A percentile compares a stretch with the other conserved stretches of the same genome.
Evolutionary conservation across 2,888 invertebrate species (phyloP).

Genomic region (Tachina grossa): DNA sequence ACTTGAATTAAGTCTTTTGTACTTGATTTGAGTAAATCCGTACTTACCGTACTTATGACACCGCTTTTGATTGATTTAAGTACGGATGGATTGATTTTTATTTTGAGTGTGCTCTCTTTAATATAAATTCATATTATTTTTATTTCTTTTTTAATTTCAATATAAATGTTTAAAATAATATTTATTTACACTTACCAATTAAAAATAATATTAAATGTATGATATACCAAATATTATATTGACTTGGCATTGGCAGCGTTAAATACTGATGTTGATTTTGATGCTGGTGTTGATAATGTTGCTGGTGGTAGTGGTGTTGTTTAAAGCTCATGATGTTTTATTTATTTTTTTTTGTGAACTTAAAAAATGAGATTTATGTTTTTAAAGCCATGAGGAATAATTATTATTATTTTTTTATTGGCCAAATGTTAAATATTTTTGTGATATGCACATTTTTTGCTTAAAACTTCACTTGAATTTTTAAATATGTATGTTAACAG

Average conservation of each 20-base stretch:
- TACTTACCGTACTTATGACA: too few species aligned
- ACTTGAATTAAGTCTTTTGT: too few species aligned
- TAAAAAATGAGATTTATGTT: not conserved
- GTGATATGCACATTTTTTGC: too few species aligned
- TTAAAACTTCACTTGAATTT: too few species aligned
- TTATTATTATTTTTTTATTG: too few species aligned
- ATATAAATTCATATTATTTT: not conserved
- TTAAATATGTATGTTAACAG: too few species aligned
- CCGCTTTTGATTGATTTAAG: too few species aligned
- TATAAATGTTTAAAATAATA: slow-evolving; percentile 3
- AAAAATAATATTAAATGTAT: slow-evolving; percentile 81
- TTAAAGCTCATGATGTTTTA: slow-evolving; percentile 64
- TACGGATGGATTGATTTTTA: too few species aligned
- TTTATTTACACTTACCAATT: slow-evolving; percentile 79
- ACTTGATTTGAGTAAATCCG: too few species aligned
- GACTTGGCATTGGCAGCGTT: slow-evolving; percentile 60
- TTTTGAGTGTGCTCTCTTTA: too few species aligned
- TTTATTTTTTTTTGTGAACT: not conserved
- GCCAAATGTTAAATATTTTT: too few species aligned
- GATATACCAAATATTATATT: slow-evolving; percentile 78
- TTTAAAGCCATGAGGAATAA: too few species aligned
- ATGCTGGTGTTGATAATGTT: slow-evolving; percentile 70
- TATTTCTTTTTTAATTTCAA: not conserved
- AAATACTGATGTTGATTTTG: slow-evolving; percentile 69
- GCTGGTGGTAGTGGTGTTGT: slow-evolving; percentile 63